phyloP scores from a whole-genome alignment of 2,797 vertebrate species.

The Diplodus puntazzo region DNA sequence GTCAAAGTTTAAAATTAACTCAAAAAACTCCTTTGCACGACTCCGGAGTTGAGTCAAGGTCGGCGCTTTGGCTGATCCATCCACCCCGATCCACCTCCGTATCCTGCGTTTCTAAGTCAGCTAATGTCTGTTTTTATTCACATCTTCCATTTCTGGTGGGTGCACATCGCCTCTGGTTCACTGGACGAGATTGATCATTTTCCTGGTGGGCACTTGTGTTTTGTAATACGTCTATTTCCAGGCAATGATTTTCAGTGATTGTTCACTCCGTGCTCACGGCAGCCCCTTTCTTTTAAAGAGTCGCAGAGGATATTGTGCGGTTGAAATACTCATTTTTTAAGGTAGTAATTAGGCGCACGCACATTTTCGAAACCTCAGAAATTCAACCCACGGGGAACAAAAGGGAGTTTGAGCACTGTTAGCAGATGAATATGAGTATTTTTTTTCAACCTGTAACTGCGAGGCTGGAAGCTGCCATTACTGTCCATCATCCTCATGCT shows the following conservation, averaged over 20 bases:
- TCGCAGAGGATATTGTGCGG: slow-evolving; percentile 8
- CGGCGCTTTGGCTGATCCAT: slow-evolving; percentile 10
- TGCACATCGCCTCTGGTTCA: slow-evolving; percentile 14
- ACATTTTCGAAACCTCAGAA: slow-evolving; percentile 15
- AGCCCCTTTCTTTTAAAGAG: slow-evolving; percentile 3
- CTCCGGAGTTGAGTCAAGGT: slow-evolving; percentile 35
- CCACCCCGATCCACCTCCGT: slow-evolving; percentile 34
- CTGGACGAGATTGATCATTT: slow-evolving; percentile 14
- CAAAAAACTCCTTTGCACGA: background rate
- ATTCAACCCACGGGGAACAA: slow-evolving; percentile 30
- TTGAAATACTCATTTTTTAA: slow-evolving; percentile 43
- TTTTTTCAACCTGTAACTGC: slow-evolving; percentile 15
- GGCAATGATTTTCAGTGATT: slow-evolving; percentile 13
- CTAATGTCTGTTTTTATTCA: slow-evolving; percentile 13
- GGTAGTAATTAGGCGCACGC: slow-evolving; percentile 43
- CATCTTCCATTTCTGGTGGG: slow-evolving; percentile 7
- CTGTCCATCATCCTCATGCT: slow-evolving; percentile 45
- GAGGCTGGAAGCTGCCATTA: slow-evolving; percentile 36
- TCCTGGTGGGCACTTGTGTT: slow-evolving; percentile 15
- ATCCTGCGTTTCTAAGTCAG: slow-evolving; percentile 8
- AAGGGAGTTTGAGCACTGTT: slow-evolving; percentile 23
- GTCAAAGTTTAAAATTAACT: slow-evolving; percentile 18
- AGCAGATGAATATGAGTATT: slow-evolving; percentile 11
- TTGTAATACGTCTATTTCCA: slow-evolving; percentile 17
- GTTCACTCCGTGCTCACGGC: slow-evolving; percentile 11